Evolutionary conservation across 1,140 invertebrate species (phyloP).

Genomic region (Drosophila azteca): DNA sequence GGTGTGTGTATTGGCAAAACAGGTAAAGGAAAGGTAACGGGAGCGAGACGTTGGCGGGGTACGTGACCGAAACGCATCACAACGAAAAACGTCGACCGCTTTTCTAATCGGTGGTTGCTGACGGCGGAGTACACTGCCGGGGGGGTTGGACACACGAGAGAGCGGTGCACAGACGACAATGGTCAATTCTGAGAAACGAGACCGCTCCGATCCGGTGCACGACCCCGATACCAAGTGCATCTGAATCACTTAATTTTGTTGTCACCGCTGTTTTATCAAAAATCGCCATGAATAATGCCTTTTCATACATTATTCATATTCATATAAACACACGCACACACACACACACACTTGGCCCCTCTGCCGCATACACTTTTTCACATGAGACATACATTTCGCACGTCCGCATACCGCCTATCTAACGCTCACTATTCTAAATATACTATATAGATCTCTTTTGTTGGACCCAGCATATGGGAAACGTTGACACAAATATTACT

Average conservation of each 20-base stretch:
- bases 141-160: neutral
- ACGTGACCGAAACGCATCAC: slow-evolving; percentile 26
- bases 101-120: slow-evolving; percentile 27
- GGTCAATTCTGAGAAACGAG: neutral
- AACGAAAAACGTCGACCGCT: slow-evolving; percentile 24
- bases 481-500: slow-evolving; percentile 40
- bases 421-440: no score
- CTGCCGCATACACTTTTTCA: slow-evolving; percentile 23
- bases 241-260: slow-evolving; percentile 51
- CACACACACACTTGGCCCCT: slow-evolving; percentile 10
- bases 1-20: slow-evolving; percentile 42
- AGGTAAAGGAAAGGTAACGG: slow-evolving; percentile 31
- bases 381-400: slow-evolving; percentile 21
- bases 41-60: slow-evolving; percentile 7
- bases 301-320: slow-evolving; percentile 34
- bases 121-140: neutral
- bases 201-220: neutral
- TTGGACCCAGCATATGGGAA: neutral
- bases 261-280: slow-evolving; percentile 47
- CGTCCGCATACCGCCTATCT: slow-evolving; percentile 8
- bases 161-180: neutral
- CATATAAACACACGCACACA: slow-evolving; percentile 8
- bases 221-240: slow-evolving; percentile 50
- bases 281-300: slow-evolving; percentile 32
- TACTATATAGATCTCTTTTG: neutral